Base-by-base conservation (phyloP, 53 echinoderm and acorn worm genomes). In the Apostichopus leukothele region DNA sequence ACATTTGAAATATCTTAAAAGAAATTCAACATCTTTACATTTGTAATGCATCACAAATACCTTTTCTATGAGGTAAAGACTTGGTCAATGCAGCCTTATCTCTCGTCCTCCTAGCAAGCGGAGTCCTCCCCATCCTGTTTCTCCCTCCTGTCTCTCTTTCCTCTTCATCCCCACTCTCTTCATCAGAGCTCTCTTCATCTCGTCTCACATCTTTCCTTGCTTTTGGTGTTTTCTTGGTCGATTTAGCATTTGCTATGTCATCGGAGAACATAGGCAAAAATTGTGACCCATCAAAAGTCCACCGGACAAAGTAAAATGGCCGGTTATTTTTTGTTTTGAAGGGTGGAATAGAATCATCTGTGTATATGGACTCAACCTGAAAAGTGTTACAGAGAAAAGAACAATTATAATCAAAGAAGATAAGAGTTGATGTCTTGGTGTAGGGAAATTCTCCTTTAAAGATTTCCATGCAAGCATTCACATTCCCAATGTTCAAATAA, bases 231-330 rank as follows among this genome's bases (percentile, higher is more conserved):
- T 77, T 60, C 19, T 10, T 57, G 63, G 53, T 60, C 39, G 23
- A 50, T 54, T 89, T 89, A 14, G 19, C 21, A 21, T 39, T 54
- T 3, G 60, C 53, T 89, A 23, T 84, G 57, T 89, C 87, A 51
- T 68, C 80, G 71, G 73, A 81, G 67, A 84, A 52, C 75, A 83
- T 50, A 53, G 91, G 88, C 60, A 14, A 63, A 57, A 77, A 88
- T n/a, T 22, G 20, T 23, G 19, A 12, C n/a, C 93, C 96, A 19
- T 92, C 83, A 74, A 91, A 94, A 60, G 85, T 57, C 79, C 91
- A 92, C 25, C 96, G 88, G 61, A 84, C 94, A 86, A 92, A 96
- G 53, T 92, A 88, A 19, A 90, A 83, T 4, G 89, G 86, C 9
- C 91, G 67, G 5, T 61, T 89, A 52, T 83, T 79, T 2, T 80